Base-by-base conservation (phyloP, 2,797 vertebrate species). In the Hoplostethus mediterraneus region DNA sequence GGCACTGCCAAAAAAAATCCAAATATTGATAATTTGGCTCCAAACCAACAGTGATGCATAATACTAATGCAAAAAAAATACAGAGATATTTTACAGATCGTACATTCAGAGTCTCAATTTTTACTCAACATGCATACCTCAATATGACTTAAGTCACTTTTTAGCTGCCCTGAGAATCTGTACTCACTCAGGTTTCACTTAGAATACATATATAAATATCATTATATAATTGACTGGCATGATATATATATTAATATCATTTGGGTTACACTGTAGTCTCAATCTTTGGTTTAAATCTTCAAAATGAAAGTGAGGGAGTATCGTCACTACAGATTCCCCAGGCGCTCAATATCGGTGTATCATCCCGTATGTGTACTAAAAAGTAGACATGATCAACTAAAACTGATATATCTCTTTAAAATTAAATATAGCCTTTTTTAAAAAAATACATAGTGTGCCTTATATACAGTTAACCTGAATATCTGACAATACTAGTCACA, bases 391-490 rank as follows among this genome's bases (percentile, higher is more conserved):
- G 13, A 11, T 53, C 11, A 8, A 45, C 17, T 21, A 4, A 11
- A 44, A 25, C 67, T 42, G 2, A 72, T 47, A 48, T 21, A 40
- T 53, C 38, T 60, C 2, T 21, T 33, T 0, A 40, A 28, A 77
- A 33, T 33, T 47, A 67, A 79, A 70, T 75, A 66, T 4, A 63
- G 2, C 3, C 8, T 45, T 72, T 51, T 11, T 0, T 21, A 1
- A 21, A 21, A 21, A 53, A 78, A 78, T 53, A 33, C 25, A 57
- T 5, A 55, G 1, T 38, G 36, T 65, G 42, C 71, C 67, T 40
- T 78, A 82, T 80, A 70, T 83, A 79, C 68, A 86, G 42, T 21
- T 21, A 72, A 11, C 56, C 48, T 33, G 52, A 16, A 2, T 51
- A 51, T 63, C 63, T 71, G 40, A 77, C 51, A 82, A 64, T 61